These are phyloP conservation scores for Pangasius djambal DNA, from an alignment of 2,797 vertebrate species.

Conservation along the genomic window DNA sequence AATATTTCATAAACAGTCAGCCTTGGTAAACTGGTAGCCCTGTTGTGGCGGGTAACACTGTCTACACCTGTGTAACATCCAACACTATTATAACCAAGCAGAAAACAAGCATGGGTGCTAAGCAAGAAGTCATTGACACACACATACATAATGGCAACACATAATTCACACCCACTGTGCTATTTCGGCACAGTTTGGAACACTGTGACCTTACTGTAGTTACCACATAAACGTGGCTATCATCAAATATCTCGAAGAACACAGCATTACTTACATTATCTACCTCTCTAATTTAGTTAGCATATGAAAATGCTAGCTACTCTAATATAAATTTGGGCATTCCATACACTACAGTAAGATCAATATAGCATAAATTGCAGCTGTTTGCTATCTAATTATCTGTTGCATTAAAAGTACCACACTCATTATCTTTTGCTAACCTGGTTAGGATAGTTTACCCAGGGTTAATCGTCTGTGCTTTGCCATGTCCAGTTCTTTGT, in stretches of 20 bases:
- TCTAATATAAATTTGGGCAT: too few species aligned
- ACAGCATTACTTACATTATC: neutral
- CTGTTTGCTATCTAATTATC: neutral
- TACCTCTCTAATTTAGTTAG: too few species aligned
- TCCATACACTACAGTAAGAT: neutral
- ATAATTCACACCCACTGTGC: neutral
- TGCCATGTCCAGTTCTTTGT: neutral
- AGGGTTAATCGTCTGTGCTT: neutral
- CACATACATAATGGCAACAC: neutral
- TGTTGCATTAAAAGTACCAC: too few species aligned
- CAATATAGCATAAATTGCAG: neutral
- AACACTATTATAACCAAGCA: neutral
- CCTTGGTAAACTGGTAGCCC: neutral
- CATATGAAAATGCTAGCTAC: too few species aligned
- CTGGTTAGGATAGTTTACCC: neutral
- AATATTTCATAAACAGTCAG: neutral
- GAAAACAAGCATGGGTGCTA: neutral
- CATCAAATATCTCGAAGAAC: neutral
- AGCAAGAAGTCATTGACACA: neutral
- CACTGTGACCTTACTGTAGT: neutral
- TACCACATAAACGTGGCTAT: neutral
- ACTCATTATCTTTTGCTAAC: too few species aligned
- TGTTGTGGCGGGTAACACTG: neutral
- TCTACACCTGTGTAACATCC: neutral
- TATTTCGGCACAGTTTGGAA: neutral